A percentile compares a stretch with the other conserved stretches of the same genome.
Conservation (phyloP, 2,113 vertebrate genomes). For the Rattus norvegicus region GRCr8 NC_086020.1:83400001-83400500, state of each 20-base stretch:
- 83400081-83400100: slow-evolving; percentile 54
- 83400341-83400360: not conserved
- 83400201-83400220: slow-evolving; percentile 37
- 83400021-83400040: slow-evolving; percentile 14
- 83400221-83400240: slow-evolving; percentile 56
- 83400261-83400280: slow-evolving; percentile 37
- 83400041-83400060: slow-evolving; percentile 7
- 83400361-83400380: not conserved
- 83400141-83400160: slow-evolving; percentile 23
- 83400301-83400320: slow-evolving; percentile 8
- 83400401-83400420: slow-evolving; percentile 56
- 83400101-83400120: not conserved
- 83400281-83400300: slow-evolving; percentile 46
- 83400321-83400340: slow-evolving; percentile 27
- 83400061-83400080: slow-evolving; percentile 3
- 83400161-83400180: slow-evolving; percentile 45
- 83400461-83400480: slow-evolving; percentile 49
- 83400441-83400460: slow-evolving; percentile 69
- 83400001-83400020: not conserved
- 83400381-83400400: not conserved
- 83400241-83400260: slow-evolving; percentile 63
- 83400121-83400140: slow-evolving; percentile 62
- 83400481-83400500: slow-evolving; percentile 62
- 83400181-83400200: not conserved
- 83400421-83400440: slow-evolving; percentile 58